Evolutionary conservation across 2,888 invertebrate genomes (phyloP), one percentile per base, ranked within the genome.

Genomic region (Leptopilina syphax): DNA sequence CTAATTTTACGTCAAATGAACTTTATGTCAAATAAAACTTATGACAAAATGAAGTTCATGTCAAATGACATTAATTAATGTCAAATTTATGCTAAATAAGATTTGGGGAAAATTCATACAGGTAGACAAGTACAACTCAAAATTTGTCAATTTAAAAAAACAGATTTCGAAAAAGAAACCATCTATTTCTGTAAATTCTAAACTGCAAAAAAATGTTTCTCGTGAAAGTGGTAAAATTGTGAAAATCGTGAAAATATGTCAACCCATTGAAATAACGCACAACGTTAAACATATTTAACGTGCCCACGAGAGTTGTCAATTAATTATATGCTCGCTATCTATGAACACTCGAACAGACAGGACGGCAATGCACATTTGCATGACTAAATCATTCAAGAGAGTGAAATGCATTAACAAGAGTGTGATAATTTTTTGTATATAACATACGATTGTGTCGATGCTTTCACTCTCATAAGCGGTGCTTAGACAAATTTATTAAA

Each of bases 401-500:
- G 34, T 57, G 34, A 27, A 73, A 12, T 57, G 73, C 57, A 50
- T 44, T 50, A 50, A 57, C 57, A 73, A 57, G 27, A 54, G 73
- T 73, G 73, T 6, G 7, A 73, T 57, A 57, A 73, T 57, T 73
- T 41, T 73, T 34, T 77, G 34, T 34, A 34, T 34, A 34, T 34
- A 34, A 27, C 47, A 67, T 18, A 24, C 18, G 60, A 44, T 54
- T n/a, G 41, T 50, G 13, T 44, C 27, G 27, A 54, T 24, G 80
- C 76, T 79, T 81, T 79, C 68, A 76, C 81, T 76, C 34, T 50
- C 7, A 50, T 10, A 8, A 18, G 18, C 63, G 68, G 80, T 50
- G 77, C 77, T 44, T 68, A 80, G 77, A 82, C 80, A 78, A 79
- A 80, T 82, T 79, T 82, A 80, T 80, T 57, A 77, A 70, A 65